phyloP scores from a whole-genome alignment of 2,113 vertebrate genomes.

The Turdus rufiventris region DNA sequence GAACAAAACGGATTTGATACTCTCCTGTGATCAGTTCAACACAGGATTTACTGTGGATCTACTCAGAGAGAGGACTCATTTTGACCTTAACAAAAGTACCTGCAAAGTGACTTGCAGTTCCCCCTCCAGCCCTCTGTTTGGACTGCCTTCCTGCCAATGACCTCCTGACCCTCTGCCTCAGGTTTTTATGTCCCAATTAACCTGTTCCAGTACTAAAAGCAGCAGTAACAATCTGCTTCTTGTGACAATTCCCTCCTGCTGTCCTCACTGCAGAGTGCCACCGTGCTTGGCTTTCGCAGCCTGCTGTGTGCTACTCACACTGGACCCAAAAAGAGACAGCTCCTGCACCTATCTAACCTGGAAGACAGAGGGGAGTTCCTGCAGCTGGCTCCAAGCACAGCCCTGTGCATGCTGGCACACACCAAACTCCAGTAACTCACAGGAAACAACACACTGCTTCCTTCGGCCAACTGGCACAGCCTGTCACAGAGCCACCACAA shows the following conservation, averaged over 20 bases:
- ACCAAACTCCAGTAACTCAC: background rate
- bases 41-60: background rate
- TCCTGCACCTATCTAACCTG: background rate
- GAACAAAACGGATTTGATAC: background rate
- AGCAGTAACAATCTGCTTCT: background rate
- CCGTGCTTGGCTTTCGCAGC: rapidly evolving
- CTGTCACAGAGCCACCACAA: background rate
- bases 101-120: background rate
- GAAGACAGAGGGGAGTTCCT: background rate
- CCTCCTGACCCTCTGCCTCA: background rate
- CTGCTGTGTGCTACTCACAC: too few species aligned
- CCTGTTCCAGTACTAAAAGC: background rate
- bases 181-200: background rate
- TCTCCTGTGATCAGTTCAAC: background rate
- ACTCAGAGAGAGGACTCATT: background rate
- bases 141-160: background rate
- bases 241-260: background rate
- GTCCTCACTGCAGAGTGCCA: background rate
- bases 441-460: background rate
- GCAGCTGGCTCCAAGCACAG: background rate
- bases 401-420: rapidly evolving
- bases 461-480: background rate
- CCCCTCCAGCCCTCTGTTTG: background rate
- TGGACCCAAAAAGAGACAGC: too few species aligned
- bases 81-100: background rate